phyloP scores from a whole-genome alignment of 2,113 vertebrate species.

The Rhodinocichla rosea region DNA sequence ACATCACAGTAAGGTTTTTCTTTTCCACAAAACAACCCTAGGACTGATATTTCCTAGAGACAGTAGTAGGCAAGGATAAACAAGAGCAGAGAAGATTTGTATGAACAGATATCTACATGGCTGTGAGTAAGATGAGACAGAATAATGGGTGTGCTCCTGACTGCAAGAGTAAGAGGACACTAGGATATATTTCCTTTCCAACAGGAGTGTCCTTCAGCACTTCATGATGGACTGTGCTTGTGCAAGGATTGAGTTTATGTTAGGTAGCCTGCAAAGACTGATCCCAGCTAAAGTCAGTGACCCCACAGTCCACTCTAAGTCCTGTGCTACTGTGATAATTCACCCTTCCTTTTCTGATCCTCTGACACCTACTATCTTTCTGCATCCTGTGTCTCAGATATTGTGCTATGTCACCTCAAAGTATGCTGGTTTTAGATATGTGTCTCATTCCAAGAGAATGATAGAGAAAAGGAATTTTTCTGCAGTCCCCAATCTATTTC shows the following conservation, averaged over 20 bases:
- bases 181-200: background rate
- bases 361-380: background rate
- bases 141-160: background rate
- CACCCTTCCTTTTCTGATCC: background rate
- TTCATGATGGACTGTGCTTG: background rate
- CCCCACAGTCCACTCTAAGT: background rate
- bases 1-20: background rate
- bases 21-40: background rate
- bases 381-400: background rate
- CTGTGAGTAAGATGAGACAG: background rate
- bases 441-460: background rate
- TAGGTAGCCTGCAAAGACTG: background rate
- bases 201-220: background rate
- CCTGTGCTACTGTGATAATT: background rate
- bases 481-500: background rate
- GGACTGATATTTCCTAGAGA: background rate
- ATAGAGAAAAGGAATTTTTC: background rate
- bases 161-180: background rate
- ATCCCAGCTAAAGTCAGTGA: background rate
- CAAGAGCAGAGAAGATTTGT: background rate
- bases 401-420: background rate
- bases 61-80: background rate
- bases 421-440: rapidly evolving
- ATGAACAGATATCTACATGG: background rate
- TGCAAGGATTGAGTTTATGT: background rate